phyloP scores from a whole-genome alignment of 1,140 invertebrate genomes.

The Drosophila sp. region DNA sequence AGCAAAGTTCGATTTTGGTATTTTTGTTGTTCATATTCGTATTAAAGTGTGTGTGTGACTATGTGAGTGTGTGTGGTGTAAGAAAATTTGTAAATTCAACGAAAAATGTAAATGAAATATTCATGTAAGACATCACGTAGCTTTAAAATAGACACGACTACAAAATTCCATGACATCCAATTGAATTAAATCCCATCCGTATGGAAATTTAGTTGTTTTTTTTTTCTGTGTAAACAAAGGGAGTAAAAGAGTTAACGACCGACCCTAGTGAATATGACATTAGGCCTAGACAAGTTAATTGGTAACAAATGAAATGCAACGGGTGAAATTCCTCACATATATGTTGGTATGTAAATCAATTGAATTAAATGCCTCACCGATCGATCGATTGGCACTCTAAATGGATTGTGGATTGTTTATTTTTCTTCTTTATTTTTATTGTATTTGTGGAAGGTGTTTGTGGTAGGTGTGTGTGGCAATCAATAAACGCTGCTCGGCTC shows the following conservation, averaged over 20 bases:
- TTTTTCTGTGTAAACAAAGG: constrained; percentile 34
- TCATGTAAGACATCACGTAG: constrained; percentile 70
- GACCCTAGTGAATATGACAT: constrained; percentile 22
- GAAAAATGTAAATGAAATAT: constrained; percentile 69
- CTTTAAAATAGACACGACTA: constrained; percentile 50
- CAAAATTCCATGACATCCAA: constrained; percentile 44
- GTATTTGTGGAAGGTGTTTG: background rate
- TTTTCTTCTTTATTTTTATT: background rate
- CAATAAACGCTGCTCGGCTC: constrained; percentile 7
- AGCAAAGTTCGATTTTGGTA: constrained; percentile 39
- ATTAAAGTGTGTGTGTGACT: background rate
- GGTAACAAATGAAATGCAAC: constrained; percentile 33
- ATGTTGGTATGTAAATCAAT: constrained; percentile 23
- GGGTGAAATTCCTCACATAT: constrained; percentile 19
- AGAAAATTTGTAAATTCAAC: constrained; percentile 39
- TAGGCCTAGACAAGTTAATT: constrained; percentile 32
- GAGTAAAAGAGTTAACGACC: constrained; percentile 42
- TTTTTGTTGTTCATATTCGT: constrained; percentile 32
- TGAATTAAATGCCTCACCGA: constrained; percentile 7
- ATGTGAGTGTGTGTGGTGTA: background rate
- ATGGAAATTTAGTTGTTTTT: constrained; percentile 13
- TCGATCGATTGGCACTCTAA: background rate
- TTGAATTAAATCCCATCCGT: constrained; percentile 1
- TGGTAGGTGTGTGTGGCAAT: constrained; percentile 10
- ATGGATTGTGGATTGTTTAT: constrained; percentile 1